Base-by-base conservation (phyloP, 53 echinoderm and acorn worm species). In the Henricia sp. region DNA sequence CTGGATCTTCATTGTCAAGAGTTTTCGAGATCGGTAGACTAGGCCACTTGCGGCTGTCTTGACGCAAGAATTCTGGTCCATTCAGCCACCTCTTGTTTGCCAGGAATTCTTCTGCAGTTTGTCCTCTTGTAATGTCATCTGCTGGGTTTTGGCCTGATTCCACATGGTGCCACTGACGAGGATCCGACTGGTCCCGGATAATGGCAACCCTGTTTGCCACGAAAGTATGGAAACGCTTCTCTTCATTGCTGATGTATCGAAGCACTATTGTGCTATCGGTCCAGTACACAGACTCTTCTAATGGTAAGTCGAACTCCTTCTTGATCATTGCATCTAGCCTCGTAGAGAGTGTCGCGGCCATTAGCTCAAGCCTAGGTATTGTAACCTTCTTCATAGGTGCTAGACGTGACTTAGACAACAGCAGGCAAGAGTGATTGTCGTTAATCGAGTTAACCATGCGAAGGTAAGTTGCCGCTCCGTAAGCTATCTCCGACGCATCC, bases 311-410 rank as follows among this genome's bases (percentile, higher is more conserved):
- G 14, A 91, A 73, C 56, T 91, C 92, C 20, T 36, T 28, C 30
- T 70, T 65, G 12, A 91, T 17, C 87, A 91, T 87, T 9, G 4
- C 36, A 50, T 91, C 82, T 37, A 87, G 24, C 27, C 29, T 87
- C 3, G 87, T 87, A 13, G 91, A 73, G 17, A 91, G 58, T 36
- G 87, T 90, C 3, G 86, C 90, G 12, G 86, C 83, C 44, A 72
- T 65, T 59, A 87, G 38, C 38, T 91, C 87, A 4, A 91, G 77
- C 20, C 91, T 77, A 0, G 91, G 91, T 39, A 91, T 91, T 1
- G 91, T 90, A n/a, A 44, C 59, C 59, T 39, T 59, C 72, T 85
- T 85, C 23, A 90, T 13, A 0, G 86, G 90, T 50, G 90, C 67
- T 4, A 90, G 82, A 59, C 54, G 85, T 36, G 90, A 32, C 72